Evolutionary conservation across 2,888 invertebrate species (phyloP).

Genomic region (Junonia oenone): DNA sequence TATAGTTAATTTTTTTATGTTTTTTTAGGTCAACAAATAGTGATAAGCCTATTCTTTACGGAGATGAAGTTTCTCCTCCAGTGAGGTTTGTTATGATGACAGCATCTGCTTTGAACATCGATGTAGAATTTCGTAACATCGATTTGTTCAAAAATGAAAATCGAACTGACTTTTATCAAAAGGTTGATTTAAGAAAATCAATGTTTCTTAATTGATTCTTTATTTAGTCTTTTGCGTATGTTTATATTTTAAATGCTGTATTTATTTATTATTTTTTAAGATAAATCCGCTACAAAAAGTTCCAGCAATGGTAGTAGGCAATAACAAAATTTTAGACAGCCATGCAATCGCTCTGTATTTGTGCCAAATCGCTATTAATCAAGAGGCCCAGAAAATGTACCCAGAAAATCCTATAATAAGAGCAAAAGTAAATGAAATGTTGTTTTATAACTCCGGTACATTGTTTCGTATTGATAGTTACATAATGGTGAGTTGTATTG

Average conservation of each 20-base stretch:
- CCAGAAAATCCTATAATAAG: conserved; percentile 55
- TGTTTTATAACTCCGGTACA: conserved; percentile 75
- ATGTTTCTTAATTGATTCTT: too few species aligned
- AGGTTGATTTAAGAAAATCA: too few species aligned
- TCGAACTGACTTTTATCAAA: conserved; percentile 45
- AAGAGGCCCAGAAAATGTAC: conserved; percentile 69
- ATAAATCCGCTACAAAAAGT: conserved; percentile 83
- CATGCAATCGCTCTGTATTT: conserved; percentile 83
- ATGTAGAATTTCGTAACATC: conserved; percentile 63
- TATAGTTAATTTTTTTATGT: too few species aligned
- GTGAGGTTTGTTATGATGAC: conserved; percentile 76
- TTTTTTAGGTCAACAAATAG: conserved; percentile 16
- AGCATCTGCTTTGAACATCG: conserved; percentile 59
- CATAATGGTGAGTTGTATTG: conserved; percentile 77
- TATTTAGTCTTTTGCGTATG: too few species aligned
- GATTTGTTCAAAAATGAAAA: conserved; percentile 65
- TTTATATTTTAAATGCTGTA: too few species aligned
- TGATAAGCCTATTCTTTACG: conserved; percentile 57
- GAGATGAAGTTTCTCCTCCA: conserved; percentile 72
- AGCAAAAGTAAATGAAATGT: conserved; percentile 61
- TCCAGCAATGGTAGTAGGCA: conserved; percentile 79
- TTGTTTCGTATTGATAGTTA: conserved; percentile 76
- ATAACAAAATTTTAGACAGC: conserved; percentile 80
- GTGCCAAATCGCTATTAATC: conserved; percentile 61
- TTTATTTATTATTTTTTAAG: conserved; percentile 54